phyloP scores from a whole-genome alignment of 2,113 vertebrate genomes.

The Oreocharis arfaki region DNA sequence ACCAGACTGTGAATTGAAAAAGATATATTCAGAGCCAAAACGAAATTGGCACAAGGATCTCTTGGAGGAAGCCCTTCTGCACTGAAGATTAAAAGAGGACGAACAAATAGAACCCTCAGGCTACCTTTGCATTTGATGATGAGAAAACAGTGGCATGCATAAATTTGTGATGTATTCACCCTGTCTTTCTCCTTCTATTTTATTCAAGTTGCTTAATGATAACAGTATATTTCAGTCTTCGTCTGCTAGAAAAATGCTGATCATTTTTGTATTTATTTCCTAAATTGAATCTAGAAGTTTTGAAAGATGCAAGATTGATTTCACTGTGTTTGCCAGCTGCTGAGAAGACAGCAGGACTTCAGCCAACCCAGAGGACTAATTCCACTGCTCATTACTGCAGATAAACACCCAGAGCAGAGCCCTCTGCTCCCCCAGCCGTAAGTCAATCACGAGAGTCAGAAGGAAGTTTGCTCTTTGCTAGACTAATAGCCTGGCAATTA shows the following conservation, averaged over 20 bases:
- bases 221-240: neutral
- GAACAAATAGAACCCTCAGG: neutral
- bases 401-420: neutral
- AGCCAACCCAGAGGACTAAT: neutral
- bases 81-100: neutral
- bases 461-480: neutral
- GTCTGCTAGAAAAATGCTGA: neutral
- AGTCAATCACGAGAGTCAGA: neutral
- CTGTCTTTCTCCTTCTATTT: neutral
- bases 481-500: neutral
- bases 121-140: neutral
- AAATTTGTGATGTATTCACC: neutral
- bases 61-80: neutral
- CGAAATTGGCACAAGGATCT: neutral
- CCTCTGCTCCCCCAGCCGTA: neutral
- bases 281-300: neutral
- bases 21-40: neutral
- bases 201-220: neutral
- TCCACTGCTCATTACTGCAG: neutral
- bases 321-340: neutral
- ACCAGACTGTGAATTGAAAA: neutral
- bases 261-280: neutral
- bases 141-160: neutral
- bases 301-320: neutral
- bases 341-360: neutral